A percentile compares a stretch with the other conserved stretches of the same genome.
phyloP scores from a whole-genome alignment of 2,888 invertebrate genomes.

The Orthonevra nobilis region DNA sequence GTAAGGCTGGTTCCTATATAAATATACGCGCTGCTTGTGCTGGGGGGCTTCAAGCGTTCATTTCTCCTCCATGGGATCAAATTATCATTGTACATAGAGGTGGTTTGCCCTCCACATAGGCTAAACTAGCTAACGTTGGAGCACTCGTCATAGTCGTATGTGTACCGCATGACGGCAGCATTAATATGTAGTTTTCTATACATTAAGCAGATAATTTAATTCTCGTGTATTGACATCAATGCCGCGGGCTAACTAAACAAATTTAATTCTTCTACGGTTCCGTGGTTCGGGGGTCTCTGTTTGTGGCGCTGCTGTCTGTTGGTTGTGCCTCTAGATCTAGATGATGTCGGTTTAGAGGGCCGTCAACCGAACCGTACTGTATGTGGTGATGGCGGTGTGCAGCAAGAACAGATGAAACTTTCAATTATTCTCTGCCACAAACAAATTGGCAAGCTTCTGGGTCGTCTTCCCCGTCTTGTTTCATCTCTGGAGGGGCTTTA shows the following conservation, averaged over 20 bases:
- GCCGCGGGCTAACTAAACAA: conserved; percentile 70
- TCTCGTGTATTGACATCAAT: conserved; percentile 74
- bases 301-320: too few relatives aligned
- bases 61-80: conserved; percentile 63
- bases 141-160: not conserved
- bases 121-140: conserved; percentile 60
- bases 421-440: conserved; percentile 57
- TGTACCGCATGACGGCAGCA: conserved; percentile 30
- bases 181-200: conserved; percentile 62
- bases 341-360: conserved; percentile 7
- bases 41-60: conserved; percentile 51
- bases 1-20: too few relatives aligned
- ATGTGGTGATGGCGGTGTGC: too few relatives aligned
- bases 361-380: not conserved
- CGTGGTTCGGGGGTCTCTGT: conserved; percentile 48
- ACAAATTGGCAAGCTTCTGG: conserved; percentile 50
- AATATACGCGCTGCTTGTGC: conserved; percentile 16
- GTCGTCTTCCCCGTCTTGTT: conserved; percentile 1
- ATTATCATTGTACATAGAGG: conserved; percentile 65
- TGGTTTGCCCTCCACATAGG: conserved; percentile 56
- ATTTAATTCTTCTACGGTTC: conserved; percentile 68
- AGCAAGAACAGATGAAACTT: conserved; percentile 47
- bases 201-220: conserved; percentile 75
- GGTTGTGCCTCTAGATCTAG: too few relatives aligned
- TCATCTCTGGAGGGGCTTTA: too few relatives aligned